These are phyloP conservation scores for Meganola albula DNA, from an alignment of 2,888 invertebrate genomes.

Conservation along the genomic window DNA sequence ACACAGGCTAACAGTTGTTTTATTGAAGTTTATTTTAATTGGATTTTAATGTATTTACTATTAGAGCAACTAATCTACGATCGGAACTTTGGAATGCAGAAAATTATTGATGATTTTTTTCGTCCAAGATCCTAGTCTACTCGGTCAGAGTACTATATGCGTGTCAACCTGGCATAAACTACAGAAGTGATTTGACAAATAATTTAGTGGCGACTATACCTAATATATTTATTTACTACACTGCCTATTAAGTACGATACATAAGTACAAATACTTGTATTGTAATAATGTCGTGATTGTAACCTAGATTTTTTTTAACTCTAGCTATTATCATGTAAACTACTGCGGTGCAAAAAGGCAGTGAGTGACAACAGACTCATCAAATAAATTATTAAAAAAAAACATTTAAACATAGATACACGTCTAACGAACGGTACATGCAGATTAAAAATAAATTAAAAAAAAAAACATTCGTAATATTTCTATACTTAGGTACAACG, in stretches of 20 bases:
- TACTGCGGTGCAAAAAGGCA: conserved; percentile 32
- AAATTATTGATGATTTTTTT: too few relatives aligned
- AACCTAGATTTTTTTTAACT: neutral
- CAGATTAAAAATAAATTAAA: conserved; percentile 35
- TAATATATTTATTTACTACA: conserved; percentile 17
- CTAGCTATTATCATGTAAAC: conserved; percentile 18
- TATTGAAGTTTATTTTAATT: too few relatives aligned
- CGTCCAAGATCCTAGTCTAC: too few relatives aligned
- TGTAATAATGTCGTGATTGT: neutral
- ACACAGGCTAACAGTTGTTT: too few relatives aligned
- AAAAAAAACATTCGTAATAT: conserved; percentile 24
- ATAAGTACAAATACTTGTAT: too few relatives aligned
- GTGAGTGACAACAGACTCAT: conserved; percentile 33
- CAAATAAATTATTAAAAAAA: conserved; percentile 33
- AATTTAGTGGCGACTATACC: conserved; percentile 7
- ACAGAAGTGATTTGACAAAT: too few relatives aligned
- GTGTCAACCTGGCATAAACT: too few relatives aligned
- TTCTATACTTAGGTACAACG: conserved; percentile 26
- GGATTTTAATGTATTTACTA: too few relatives aligned
- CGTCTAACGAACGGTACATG: conserved; percentile 50
- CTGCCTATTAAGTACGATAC: conserved; percentile 27
- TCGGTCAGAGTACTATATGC: too few relatives aligned
- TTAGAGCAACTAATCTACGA: too few relatives aligned
- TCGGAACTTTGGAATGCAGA: too few relatives aligned
- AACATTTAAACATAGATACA: conserved; percentile 46